Evolutionary conservation across 2,888 invertebrate species (phyloP).

Genomic region (Neuroscelio doddi): DNA sequence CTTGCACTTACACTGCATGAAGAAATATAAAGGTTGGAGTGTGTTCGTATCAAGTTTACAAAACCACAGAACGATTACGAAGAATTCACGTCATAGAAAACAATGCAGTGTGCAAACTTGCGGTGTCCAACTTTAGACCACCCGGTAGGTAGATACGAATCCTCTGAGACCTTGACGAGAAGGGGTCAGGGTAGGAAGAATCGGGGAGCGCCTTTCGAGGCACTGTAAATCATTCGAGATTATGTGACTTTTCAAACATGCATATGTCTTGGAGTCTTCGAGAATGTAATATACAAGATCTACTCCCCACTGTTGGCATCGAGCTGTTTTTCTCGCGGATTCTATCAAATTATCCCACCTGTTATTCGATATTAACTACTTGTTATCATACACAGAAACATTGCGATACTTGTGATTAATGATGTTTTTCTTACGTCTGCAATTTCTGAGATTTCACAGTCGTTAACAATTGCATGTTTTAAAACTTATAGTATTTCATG

Average conservation of each 20-base stretch:
- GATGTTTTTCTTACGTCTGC: neutral
- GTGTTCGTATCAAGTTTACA: slow-evolving; percentile 41
- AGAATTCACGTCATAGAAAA: slow-evolving; percentile 40
- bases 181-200: slow-evolving; percentile 54
- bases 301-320: slow-evolving; percentile 50
- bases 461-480: no score
- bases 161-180: slow-evolving; percentile 52
- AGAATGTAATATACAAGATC: slow-evolving; percentile 54
- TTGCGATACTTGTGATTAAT: neutral
- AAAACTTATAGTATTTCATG: no score
- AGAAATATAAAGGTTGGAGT: slow-evolving; percentile 38
- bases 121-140: slow-evolving; percentile 51
- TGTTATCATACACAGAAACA: neutral
- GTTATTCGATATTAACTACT: slow-evolving; percentile 1
- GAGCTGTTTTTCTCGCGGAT: slow-evolving; percentile 35
- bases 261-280: slow-evolving; percentile 56
- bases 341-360: slow-evolving; percentile 36
- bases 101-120: slow-evolving; percentile 43
- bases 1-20: slow-evolving; percentile 34
- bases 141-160: slow-evolving; percentile 56
- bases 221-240: slow-evolving; percentile 63
- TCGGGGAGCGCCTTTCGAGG: slow-evolving; percentile 52
- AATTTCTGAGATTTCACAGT: no score
- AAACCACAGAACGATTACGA: slow-evolving; percentile 34
- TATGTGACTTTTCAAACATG: slow-evolving; percentile 65